Base-by-base conservation (phyloP, 2,113 vertebrate species). In the Brienomyrus brachyistius region DNA sequence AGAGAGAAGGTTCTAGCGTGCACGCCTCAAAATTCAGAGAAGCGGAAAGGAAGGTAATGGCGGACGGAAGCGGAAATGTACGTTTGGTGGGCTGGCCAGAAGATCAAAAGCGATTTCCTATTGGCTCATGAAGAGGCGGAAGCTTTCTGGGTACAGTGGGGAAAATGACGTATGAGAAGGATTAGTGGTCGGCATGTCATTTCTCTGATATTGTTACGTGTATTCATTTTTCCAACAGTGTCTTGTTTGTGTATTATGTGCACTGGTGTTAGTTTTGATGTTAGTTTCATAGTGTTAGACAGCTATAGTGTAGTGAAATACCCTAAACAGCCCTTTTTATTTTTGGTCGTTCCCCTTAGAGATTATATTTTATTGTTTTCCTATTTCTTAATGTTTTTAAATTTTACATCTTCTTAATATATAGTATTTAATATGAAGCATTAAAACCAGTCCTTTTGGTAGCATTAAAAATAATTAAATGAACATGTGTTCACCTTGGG, bases 31-130 rank as follows among this genome's bases (percentile, higher is more conserved):
- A 84, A 91, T 87, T 93, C 92, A 92, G 91, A 40, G 91, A 90
- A 91, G 89, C 91, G 91, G 94, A 96, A 95, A 96, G 94, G 95
- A 96, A 94, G 93, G 87, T 45, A 50, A 92, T 92, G 89, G 62
- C 85, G 1, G n/a, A 54, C 6, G 1, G 84, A 80, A 91, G 85
- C 43, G 92, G 91, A 91, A 94, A 92, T 17, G 88, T 62, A 17
- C 2, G 27, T 2, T 10, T 10, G 1, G 23, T 83, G 48, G 90
- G 80, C 31, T 90, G 87, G 50, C 52, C 17, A 62, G 6, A 10
- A 40, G 21, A 43, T 8, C 7, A 35, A 59, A 59, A 17, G 5
- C 6, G 17, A 43, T 31, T 59, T 87, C 0, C 50, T 19, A 86
- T 86, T 51, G 85, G 50, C 5, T 52, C 7, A n/a, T 19, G n/a